phyloP scores from a whole-genome alignment of 2,888 invertebrate species.

The Aleiodes leptofemur region DNA sequence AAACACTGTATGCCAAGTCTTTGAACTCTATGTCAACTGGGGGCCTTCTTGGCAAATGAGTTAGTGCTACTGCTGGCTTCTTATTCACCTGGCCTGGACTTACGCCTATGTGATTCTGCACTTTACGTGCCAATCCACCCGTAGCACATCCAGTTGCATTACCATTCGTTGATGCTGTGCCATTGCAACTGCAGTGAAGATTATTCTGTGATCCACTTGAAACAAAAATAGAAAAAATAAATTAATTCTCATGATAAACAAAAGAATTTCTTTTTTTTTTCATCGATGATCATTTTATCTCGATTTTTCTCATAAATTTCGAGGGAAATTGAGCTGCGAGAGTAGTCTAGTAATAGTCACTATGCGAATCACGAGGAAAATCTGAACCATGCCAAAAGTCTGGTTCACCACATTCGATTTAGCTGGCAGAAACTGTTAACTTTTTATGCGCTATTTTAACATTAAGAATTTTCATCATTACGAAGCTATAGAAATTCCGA shows the following conservation, averaged over 20 bases:
- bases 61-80: constrained; percentile 85
- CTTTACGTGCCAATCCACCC: constrained; percentile 81
- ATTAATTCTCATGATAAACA: background rate
- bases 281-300: too few species aligned
- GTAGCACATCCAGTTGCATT: constrained; percentile 70
- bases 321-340: too few species aligned
- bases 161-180: constrained; percentile 76
- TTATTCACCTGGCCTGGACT: constrained; percentile 79
- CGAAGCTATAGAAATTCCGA: too few species aligned
- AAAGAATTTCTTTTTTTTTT: too few species aligned
- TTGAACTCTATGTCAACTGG: constrained; percentile 94
- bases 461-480: too few species aligned
- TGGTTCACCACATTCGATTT: too few species aligned
- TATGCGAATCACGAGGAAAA: too few species aligned
- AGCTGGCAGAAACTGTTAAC: too few species aligned
- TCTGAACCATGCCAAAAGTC: too few species aligned
- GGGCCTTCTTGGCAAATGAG: constrained; percentile 89
- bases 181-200: constrained; percentile 80
- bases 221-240: constrained; percentile 57
- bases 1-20: constrained; percentile 91
- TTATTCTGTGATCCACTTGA: constrained; percentile 85
- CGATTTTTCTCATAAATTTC: too few species aligned
- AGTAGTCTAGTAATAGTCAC: too few species aligned
- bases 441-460: too few species aligned
- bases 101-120: constrained; percentile 83